Percentiles rank a stretch among this genome's conserved stretches.
phyloP scores from a whole-genome alignment of 2,888 invertebrate species.

The Cryptosula pallasiana region DNA sequence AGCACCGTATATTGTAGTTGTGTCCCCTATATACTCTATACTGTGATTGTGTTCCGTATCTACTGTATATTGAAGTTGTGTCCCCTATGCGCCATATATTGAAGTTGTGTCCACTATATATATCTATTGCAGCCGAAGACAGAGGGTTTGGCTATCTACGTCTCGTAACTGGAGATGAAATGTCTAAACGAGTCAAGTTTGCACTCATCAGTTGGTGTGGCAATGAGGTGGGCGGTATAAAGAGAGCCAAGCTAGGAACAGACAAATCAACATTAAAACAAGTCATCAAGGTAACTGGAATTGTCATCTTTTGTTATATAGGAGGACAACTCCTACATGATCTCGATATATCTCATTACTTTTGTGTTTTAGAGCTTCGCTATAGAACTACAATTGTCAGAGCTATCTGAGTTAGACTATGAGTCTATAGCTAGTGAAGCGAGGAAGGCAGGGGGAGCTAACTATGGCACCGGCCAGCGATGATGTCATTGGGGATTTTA shows the following conservation, averaged over 20 bases:
- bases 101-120: too few species aligned
- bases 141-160: slow-evolving; percentile 39
- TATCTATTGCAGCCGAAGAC: slow-evolving; percentile 9
- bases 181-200: slow-evolving; percentile 77
- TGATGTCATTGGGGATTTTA: slow-evolving; percentile 18
- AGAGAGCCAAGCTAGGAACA: slow-evolving; percentile 75
- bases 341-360: too few species aligned
- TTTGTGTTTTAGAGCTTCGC: slow-evolving; percentile 71
- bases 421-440: slow-evolving; percentile 66
- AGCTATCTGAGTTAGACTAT: slow-evolving; percentile 65
- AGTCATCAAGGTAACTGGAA: slow-evolving; percentile 64
- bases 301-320: too few species aligned
- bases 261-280: slow-evolving; percentile 74
- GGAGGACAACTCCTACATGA: too few species aligned
- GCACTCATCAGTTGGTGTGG: slow-evolving; percentile 74
- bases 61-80: too few species aligned
- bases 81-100: too few species aligned
- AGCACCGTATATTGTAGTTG: too few species aligned
- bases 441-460: slow-evolving; percentile 71
- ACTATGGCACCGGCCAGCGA: slow-evolving; percentile 72
- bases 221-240: slow-evolving; percentile 67
- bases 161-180: slow-evolving; percentile 65
- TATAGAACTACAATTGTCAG: slow-evolving; percentile 68
- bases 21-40: too few species aligned
- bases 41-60: too few species aligned